Conservation (phyloP, 2,888 invertebrate species). For the Chydorus sphaericus region DNA sequence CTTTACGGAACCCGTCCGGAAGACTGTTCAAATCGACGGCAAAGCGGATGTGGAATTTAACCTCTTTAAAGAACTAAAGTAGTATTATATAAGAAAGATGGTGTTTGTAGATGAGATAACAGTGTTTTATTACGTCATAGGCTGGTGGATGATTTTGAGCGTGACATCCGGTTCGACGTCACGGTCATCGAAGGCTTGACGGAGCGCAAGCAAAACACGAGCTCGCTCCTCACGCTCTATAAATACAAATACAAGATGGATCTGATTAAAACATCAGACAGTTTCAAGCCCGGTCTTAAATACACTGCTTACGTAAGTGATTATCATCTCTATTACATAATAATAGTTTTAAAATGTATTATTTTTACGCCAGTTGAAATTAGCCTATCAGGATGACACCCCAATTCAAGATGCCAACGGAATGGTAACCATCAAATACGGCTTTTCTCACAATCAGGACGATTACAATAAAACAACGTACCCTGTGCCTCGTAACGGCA, state of each 20-base stretch:
- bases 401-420: conserved; percentile 43
- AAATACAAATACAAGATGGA: conserved; percentile 59
- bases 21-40: conserved; percentile 47
- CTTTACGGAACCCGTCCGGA: conserved; percentile 42
- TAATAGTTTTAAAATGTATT: conserved; percentile 1
- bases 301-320: conserved; percentile 57
- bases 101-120: too few relatives aligned
- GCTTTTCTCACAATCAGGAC: conserved; percentile 43
- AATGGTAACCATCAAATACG: conserved; percentile 43
- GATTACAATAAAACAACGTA: conserved; percentile 36
- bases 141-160: conserved; percentile 61
- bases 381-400: conserved; percentile 52
- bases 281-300: conserved; percentile 75
- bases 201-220: conserved; percentile 62
- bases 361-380: conserved; percentile 34
- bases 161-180: conserved; percentile 70
- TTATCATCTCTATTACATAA: neutral
- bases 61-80: conserved; percentile 49
- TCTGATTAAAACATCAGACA: conserved; percentile 62
- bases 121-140: conserved; percentile 27
- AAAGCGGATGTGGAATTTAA: conserved; percentile 65
- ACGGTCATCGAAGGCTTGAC: conserved; percentile 82
- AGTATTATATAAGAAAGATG: conserved; percentile 11
- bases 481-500: conserved; percentile 44
- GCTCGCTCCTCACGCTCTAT: conserved; percentile 56